These are phyloP conservation scores for Aurelia sp. DNA, from an alignment of 30 jellyfish, hydroid and myxozoan species.

Conservation along the genomic window DNA sequence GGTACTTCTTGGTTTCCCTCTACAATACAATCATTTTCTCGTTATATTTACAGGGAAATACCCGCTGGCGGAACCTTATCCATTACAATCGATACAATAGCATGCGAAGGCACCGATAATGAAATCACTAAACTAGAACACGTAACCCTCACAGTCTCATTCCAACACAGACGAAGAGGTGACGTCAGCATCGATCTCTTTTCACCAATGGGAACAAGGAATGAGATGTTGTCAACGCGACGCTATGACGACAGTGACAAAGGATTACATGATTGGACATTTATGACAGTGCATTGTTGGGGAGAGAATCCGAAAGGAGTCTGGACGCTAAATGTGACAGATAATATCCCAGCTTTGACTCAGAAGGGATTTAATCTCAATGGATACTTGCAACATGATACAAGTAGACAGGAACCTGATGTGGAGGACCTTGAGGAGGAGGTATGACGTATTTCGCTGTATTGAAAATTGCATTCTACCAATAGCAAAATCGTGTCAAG, in stretches of 20 bases:
- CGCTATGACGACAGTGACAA: constrained; percentile 99
- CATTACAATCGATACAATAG: constrained; percentile 92
- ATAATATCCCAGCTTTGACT: constrained; percentile 91
- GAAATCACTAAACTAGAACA: constrained; percentile 97
- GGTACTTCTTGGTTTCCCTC: too few relatives aligned
- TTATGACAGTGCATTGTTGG: constrained; percentile 99
- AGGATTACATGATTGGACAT: constrained; percentile 99
- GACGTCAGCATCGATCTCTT: constrained; percentile 99
- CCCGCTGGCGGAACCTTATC: constrained; percentile 99
- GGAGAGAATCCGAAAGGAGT: constrained; percentile 99
- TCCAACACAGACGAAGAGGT: constrained; percentile 99
- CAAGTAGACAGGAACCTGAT: constrained; percentile 99
- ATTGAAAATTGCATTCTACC: neutral
- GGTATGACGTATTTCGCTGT: constrained; percentile 55
- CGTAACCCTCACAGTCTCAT: constrained; percentile 96
- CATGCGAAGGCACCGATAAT: constrained; percentile 97
- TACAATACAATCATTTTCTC: too few relatives aligned
- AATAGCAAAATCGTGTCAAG: too few relatives aligned
- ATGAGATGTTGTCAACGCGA: constrained; percentile 97
- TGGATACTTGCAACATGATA: constrained; percentile 98
- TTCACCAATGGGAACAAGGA: constrained; percentile 99
- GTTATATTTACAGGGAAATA: constrained; percentile 73
- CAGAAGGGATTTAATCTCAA: constrained; percentile 93
- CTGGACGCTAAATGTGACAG: constrained; percentile 98
- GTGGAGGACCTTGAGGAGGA: constrained; percentile 99